Base-by-base conservation (phyloP, 2,797 vertebrate species). In the Taenioides sp. region DNA sequence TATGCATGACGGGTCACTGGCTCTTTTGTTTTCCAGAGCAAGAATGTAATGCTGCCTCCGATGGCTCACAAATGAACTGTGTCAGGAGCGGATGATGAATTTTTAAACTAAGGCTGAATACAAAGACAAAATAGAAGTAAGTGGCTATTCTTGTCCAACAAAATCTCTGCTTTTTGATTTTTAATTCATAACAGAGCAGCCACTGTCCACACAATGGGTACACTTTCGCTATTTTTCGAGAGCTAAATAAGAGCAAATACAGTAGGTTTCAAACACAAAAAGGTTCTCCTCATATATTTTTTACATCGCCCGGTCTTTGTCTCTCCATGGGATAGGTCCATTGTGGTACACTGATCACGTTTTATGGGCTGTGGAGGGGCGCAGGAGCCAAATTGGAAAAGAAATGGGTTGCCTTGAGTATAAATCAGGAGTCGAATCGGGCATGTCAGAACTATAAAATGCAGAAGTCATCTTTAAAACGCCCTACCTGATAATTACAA, bases 151-250 rank as follows among this genome's bases (percentile, higher is more conserved):
- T 78, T 87, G 79, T 77, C 71, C 34, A 43, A 80, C 81, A 89
- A 84, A 91, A 65, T 82, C 73, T 84, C 66, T 40, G 76, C 81
- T 68, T 80, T 87, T 78, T 84, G 77, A 82, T 93, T 2, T 93
- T 93, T 92, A 85, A 94, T 93, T 92, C 37, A 93, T 91, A 75
- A 74, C 73, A 79, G 88, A 87, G 88, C 76, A 91, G 83, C 86
- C 22, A 68, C 69, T 25, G 43, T 67, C 57, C 23, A 9, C 27
- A 74, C 72, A 84, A 83, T 79, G 85, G 71, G 75, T 79, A 20
- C 61, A 23, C 61, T 68, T 70, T 71, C 60, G 40, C 47, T 57
- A 27, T 54, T 77, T 70, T 73, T 75, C 14, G 18, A 0, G 67
- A 72, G 34, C 1, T 37, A 37, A 37, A 37, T 37, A 37, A 37